These are phyloP conservation scores for Pocota personata DNA, from an alignment of 2,888 invertebrate species.

Conservation along the genomic window DNA sequence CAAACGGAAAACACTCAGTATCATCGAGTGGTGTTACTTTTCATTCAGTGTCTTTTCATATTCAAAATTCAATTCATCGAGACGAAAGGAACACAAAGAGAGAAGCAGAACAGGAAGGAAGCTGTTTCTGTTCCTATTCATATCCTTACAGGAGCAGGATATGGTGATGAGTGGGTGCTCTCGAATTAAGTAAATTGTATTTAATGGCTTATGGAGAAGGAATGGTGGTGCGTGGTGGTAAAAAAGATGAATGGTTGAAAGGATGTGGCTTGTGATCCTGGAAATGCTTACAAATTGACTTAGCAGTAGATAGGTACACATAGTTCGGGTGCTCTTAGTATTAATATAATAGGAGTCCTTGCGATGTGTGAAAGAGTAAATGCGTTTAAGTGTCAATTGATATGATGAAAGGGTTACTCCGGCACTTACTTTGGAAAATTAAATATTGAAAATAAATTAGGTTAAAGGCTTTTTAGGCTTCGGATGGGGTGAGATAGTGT, in stretches of 20 bases:
- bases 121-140: constrained; percentile 5
- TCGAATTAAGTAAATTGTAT: constrained; percentile 72
- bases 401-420: constrained; percentile 55
- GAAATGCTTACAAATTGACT: constrained; percentile 57
- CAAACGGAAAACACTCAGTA: constrained; percentile 23
- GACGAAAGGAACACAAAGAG: not conserved
- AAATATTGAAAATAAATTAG: constrained; percentile 34
- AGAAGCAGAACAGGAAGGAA: constrained; percentile 18
- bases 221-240: not conserved
- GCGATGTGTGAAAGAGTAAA: constrained; percentile 11
- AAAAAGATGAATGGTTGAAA: constrained; percentile 53
- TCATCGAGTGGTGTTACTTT: constrained; percentile 19
- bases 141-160: constrained; percentile 34
- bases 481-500: not conserved
- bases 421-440: constrained; percentile 41
- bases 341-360: not conserved
- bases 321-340: not conserved
- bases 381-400: constrained; percentile 58
- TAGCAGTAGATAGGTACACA: not conserved
- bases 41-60: constrained; percentile 41
- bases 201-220: constrained; percentile 48
- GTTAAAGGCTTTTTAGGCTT: not conserved
- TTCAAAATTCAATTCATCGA: constrained; percentile 66
- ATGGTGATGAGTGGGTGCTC: constrained; percentile 63
- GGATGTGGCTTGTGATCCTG: constrained; percentile 44